These are phyloP conservation scores for Bungarus multicinctus DNA, from an alignment of 2,113 vertebrate genomes.

Conservation along the genomic window DNA sequence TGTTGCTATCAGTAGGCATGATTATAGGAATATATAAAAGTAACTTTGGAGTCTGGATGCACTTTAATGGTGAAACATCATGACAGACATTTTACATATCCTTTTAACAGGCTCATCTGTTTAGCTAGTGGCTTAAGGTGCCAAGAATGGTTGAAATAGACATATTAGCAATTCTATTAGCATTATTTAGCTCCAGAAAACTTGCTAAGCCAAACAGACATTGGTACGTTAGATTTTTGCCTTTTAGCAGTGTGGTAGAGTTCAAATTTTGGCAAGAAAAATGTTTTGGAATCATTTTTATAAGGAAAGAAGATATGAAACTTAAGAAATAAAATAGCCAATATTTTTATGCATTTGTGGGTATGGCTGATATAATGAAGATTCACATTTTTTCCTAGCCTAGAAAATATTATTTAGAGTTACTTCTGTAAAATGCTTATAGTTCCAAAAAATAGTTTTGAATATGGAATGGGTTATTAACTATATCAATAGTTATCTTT, in stretches of 20 bases:
- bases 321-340: neutral
- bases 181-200: neutral
- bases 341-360: neutral
- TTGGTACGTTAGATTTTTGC: neutral
- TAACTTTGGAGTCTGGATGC: neutral
- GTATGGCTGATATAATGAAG: neutral
- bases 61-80: neutral
- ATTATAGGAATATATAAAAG: constrained; percentile 1
- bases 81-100: neutral
- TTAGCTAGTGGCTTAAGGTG: neutral
- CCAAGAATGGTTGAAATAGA: neutral
- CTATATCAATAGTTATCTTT: neutral
- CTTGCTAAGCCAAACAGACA: neutral
- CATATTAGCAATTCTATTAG: neutral
- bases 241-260: neutral
- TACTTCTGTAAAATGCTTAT: neutral
- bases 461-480: neutral
- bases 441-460: neutral
- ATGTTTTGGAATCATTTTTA: neutral
- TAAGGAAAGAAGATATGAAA: neutral
- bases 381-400: neutral
- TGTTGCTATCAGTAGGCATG: neutral
- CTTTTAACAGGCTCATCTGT: neutral
- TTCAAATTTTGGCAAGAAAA: neutral
- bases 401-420: neutral